phyloP scores from a whole-genome alignment of 1,140 invertebrate species.

The Geopemphigus sp. region DNA sequence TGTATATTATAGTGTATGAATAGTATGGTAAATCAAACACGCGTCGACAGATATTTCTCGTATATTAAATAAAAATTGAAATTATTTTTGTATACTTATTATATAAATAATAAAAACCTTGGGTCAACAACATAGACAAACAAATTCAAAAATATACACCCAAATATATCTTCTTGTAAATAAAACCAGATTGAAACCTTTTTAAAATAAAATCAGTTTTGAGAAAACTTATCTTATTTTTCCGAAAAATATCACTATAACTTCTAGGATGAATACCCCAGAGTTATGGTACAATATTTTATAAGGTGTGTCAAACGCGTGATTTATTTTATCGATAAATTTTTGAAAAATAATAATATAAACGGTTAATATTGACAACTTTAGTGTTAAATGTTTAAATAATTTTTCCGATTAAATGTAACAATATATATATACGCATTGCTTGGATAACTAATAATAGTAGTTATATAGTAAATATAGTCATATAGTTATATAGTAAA shows the following conservation, averaged over 20 bases:
- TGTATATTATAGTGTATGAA: not conserved
- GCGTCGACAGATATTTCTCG: not conserved
- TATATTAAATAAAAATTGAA: not conserved
- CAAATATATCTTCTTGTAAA: not conserved
- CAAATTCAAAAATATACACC: not conserved
- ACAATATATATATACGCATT: no score
- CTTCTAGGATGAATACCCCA: not conserved
- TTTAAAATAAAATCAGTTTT: not conserved
- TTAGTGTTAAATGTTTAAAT: no score
- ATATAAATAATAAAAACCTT: not conserved
- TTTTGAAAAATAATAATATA: not conserved
- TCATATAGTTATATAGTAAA: no score
- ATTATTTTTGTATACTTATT: not conserved
- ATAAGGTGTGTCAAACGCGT: not conserved
- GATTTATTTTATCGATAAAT: not conserved
- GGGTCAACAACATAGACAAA: not conserved
- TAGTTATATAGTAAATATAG: no score
- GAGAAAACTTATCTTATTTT: not conserved
- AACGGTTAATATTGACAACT: not conserved
- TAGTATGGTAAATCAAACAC: not conserved
- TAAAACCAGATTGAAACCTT: not conserved
- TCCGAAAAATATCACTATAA: not conserved
- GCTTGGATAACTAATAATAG: no score
- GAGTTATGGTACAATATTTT: not conserved
- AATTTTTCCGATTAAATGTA: no score